Evolutionary conservation across 2,113 vertebrate genomes (phyloP), one percentile per base, ranked within the genome.

Genomic region (Sorex fumeus): DNA sequence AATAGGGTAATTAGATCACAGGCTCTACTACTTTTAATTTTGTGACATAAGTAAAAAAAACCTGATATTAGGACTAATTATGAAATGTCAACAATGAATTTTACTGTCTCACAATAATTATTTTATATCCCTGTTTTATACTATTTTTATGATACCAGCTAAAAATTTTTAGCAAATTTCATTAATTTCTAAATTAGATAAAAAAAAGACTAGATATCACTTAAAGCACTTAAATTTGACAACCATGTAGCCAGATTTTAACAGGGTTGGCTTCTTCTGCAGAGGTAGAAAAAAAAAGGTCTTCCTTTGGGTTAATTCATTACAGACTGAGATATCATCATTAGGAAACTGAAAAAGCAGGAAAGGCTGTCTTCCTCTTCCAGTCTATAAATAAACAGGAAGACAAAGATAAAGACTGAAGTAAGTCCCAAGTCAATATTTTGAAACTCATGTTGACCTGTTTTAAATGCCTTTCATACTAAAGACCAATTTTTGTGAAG

Each of bases 291-390:
- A 83, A 40, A 66, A 27, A 70, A 85, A 83, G n/a, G 53, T 30
- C 91, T 88, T 91, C 88, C 81, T 88, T 83, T 81, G 87, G n/a
- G 81, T 70, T 74, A 71, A 84, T 80, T 93, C 76, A 76, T 70
- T 76, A 57, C 12, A 76, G 75, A 67, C 53, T 86, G 76, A 92
- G 92, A 88, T 95, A 93, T 45, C 76, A 93, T 90, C 94, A 81
- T 76, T 88, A 91, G 95, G 93, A 94, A 89, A 89, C 76, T 81
- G 47, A 87, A 95, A 89, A 87, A 67, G 91, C 95, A 95, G 95
- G 95, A 97, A 97, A 96, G 88, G 47, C 84, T 87, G 89, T 91
- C 95, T 97, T 96, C 96, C 95, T 96, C 81, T 96, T 64, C 93
- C 45, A 87, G 86, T 53, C 94, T 95, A 94, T 91, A 96, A 97